Conservation (phyloP, 1,140 invertebrate genomes). For the Chironomus tepperi region DNA sequence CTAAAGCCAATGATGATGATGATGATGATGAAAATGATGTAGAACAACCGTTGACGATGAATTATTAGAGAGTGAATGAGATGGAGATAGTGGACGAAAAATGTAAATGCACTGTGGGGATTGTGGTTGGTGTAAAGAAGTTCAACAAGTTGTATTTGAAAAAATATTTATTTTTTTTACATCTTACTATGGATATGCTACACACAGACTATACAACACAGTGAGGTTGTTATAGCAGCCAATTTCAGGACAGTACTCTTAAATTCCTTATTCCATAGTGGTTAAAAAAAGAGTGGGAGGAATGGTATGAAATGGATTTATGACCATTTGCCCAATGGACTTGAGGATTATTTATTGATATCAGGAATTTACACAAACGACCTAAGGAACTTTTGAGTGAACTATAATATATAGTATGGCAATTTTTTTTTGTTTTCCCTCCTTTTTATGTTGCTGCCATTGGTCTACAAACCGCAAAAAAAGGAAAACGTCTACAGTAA, state of each 20-base stretch:
- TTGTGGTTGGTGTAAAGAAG: neutral
- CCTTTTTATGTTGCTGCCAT: too few species aligned
- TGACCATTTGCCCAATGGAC: conserved; percentile 18
- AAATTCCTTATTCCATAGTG: neutral
- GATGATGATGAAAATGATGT: too few species aligned
- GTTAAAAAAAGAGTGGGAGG: neutral
- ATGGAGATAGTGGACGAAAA: neutral
- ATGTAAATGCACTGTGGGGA: neutral
- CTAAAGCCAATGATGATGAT: too few species aligned
- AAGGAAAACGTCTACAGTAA: neutral
- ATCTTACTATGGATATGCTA: neutral
- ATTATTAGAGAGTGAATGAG: too few species aligned
- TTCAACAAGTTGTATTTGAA: conserved; percentile 21
- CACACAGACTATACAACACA: neutral
- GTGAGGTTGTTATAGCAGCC: neutral
- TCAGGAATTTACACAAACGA: conserved; percentile 8
- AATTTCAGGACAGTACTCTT: neutral
- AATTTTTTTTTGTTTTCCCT: too few species aligned
- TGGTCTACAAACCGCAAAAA: too few species aligned
- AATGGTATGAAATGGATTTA: neutral
- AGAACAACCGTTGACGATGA: too few species aligned
- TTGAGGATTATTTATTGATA: conserved; percentile 21
- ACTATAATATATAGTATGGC: neutral
- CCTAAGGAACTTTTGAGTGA: conserved; percentile 6
- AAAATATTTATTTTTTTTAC: neutral